Conservation (phyloP, 2,113 vertebrate genomes). For the Piaya cayana region DNA sequence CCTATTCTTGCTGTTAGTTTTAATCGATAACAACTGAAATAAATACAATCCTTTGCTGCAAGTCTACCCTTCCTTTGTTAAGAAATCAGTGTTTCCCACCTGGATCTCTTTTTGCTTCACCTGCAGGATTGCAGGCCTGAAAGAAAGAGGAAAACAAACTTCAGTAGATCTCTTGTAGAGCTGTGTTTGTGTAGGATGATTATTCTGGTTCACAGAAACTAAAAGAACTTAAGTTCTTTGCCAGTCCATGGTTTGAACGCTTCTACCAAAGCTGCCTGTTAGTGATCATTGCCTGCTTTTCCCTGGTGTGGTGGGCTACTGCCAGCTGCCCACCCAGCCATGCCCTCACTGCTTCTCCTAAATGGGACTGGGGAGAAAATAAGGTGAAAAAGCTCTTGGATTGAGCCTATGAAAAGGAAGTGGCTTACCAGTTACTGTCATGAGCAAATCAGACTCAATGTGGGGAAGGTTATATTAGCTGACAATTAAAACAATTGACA, state of each 20-base stretch:
- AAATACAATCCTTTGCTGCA: background rate
- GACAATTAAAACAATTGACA: background rate
- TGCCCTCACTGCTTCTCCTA: background rate
- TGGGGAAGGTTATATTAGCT: background rate
- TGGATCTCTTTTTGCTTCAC: background rate
- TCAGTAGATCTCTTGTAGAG: background rate
- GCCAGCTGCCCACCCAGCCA: background rate
- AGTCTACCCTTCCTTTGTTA: background rate
- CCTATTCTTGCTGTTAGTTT: background rate
- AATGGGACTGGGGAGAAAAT: fast-evolving
- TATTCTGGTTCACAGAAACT: background rate
- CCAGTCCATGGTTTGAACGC: background rate
- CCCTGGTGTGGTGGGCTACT: background rate
- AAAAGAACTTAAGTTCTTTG: background rate
- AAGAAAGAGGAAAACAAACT: background rate
- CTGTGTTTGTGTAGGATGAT: background rate
- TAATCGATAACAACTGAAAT: background rate
- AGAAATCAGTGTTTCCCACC: background rate
- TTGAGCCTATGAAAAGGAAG: background rate
- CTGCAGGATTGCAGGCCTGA: background rate
- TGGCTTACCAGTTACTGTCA: background rate
- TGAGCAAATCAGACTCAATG: background rate
- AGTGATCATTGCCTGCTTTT: background rate
- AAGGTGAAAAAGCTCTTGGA: background rate
- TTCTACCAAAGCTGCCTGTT: background rate